Evolutionary conservation across 2,888 invertebrate species (phyloP), one percentile per base, ranked within the genome.

Genomic region (Lobophora halterata): DNA sequence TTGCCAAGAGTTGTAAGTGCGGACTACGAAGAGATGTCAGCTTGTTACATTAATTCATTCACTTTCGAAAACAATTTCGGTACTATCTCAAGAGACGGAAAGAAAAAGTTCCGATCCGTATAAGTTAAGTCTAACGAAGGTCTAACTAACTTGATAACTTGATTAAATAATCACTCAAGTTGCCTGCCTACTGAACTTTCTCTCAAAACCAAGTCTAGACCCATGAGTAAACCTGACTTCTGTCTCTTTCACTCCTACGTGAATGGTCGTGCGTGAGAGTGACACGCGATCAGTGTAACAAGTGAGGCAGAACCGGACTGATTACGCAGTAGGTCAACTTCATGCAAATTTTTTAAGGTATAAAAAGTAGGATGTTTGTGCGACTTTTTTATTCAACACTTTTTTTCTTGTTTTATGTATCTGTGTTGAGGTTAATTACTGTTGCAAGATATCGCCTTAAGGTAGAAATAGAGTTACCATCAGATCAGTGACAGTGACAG

Each of bases 161-260:
- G 41, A 52, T 52, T 52, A 46, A 49, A 29, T 33, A 53, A 45
- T 50, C 46, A 54, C 44, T 31, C 37, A 50, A 31, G 29, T 43
- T 46, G 43, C 47, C 41, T 49, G 51, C 41, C 30, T 46, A n/a
- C 17, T 17, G 36, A 55, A 78, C 80, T 80, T 79, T 80, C 80
- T 68, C 77, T 61, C 40, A 56, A 65, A 51, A 34, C 23, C 55
- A 61, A 62, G 65, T 66, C 63, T 61, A 63, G 61, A 65, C 57
- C 59, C 56, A 49, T 42, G 39, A 36, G 41, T 50, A 38, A 35
- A 53, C 51, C 55, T 43, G 44, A 47, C 48, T 31, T 28, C 34
- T 34, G 47, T 79, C 72, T 56, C 68, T 40, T 50, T 76, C 65
- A 41, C 31, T 32, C 67, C 41, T 33, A 32, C 8, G 41, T 25